Conservation (phyloP, 2,888 invertebrate species). For the Metalampra italica region DNA sequence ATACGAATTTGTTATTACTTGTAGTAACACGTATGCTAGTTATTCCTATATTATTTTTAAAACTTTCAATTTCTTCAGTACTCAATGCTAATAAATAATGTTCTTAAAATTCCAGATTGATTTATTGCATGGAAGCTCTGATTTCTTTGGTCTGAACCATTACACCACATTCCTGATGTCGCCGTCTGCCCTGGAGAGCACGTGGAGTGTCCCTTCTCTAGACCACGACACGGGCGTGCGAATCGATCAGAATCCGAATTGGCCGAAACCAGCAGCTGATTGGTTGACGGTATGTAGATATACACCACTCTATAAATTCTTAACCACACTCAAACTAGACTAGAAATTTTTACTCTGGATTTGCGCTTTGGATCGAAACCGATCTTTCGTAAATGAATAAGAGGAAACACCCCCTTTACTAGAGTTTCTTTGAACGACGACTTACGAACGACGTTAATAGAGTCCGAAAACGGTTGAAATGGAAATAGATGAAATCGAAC, state of each 20-base stretch:
- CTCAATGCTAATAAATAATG: not conserved
- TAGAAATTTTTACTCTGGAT: not conserved
- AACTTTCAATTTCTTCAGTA: too few species aligned
- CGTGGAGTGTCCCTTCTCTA: conserved; percentile 48
- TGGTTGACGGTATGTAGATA: conserved; percentile 59
- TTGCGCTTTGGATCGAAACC: too few species aligned
- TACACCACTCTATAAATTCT: not conserved
- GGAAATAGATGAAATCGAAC: too few species aligned
- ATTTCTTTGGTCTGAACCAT: conserved; percentile 80
- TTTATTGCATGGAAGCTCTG: conserved; percentile 60
- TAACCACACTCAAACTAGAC: not conserved
- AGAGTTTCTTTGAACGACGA: too few species aligned
- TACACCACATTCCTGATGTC: conserved; percentile 71
- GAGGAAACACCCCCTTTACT: too few species aligned
- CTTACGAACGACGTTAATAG: too few species aligned
- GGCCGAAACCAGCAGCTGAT: conserved; percentile 61
- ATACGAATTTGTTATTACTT: too few species aligned
- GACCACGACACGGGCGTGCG: conserved; percentile 59
- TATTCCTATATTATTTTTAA: too few species aligned
- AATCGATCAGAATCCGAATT: conserved; percentile 48
- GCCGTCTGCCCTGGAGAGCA: conserved; percentile 42
- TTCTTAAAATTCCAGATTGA: conserved; percentile 40
- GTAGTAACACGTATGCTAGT: too few species aligned
- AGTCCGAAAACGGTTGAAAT: too few species aligned
- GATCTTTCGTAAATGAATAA: too few species aligned